A percentile compares a stretch with the other conserved stretches of the same genome.
phyloP scores from a whole-genome alignment of 2,113 vertebrate species.

The Brachionichthys hirsutus region DNA sequence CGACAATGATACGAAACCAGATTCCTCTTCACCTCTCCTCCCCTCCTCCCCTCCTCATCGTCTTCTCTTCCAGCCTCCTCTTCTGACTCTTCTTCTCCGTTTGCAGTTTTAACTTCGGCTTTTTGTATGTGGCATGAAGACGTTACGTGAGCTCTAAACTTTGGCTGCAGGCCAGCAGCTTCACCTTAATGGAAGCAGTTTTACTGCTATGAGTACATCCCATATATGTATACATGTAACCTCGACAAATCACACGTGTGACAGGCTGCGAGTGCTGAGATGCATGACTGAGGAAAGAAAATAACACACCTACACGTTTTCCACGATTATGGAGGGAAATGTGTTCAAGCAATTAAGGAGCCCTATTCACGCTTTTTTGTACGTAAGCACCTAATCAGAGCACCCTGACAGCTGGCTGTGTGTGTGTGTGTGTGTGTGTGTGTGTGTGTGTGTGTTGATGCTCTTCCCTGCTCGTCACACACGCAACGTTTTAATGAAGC shows the following conservation, averaged over 20 bases:
- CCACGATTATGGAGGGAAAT: conserved; percentile 59
- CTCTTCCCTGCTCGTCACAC: conserved; percentile 5
- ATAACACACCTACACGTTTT: conserved; percentile 51
- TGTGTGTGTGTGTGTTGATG: conserved; percentile 2
- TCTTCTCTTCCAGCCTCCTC: no score
- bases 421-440: conserved; percentile 9
- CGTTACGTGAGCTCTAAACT: no score
- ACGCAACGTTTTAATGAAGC: conserved; percentile 29
- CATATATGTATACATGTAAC: conserved; percentile 1
- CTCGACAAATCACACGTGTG: conserved; percentile 26
- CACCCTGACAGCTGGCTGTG: conserved; percentile 53
- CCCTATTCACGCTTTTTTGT: conserved; percentile 46
- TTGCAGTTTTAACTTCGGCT: no score
- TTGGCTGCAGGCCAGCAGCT: no score
- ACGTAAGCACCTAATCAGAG: conserved; percentile 53
- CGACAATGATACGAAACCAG: no score
- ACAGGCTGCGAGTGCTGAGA: conserved; percentile 27
- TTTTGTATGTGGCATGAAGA: no score
- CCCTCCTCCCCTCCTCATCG: no score
- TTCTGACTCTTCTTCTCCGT: no score
- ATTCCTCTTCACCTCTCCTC: no score
- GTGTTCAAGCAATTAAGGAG: conserved; percentile 56
- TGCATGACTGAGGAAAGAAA: conserved; percentile 34
- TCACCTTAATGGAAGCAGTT: background rate
- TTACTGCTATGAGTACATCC: conserved; percentile 8